A percentile compares a stretch with the other conserved stretches of the same genome.
Conservation (phyloP, 2,797 vertebrate genomes). For the Silurus lanzhouensis region DNA sequence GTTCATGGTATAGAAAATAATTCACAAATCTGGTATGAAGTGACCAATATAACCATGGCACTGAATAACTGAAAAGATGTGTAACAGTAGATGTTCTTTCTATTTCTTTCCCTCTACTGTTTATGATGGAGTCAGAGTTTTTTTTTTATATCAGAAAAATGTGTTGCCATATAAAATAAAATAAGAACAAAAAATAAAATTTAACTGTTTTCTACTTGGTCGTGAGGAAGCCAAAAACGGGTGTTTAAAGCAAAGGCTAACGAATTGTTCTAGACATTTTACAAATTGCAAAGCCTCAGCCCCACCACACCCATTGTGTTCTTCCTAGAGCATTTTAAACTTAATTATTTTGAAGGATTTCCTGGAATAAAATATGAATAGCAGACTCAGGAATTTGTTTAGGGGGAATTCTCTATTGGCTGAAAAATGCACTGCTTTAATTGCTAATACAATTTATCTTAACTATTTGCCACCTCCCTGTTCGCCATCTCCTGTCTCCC, state of each 20-base stretch:
- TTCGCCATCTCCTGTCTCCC: conserved; percentile 39
- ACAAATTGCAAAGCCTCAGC: conserved; percentile 13
- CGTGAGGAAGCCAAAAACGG: background rate
- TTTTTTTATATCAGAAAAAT: background rate
- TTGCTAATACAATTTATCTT: conserved; percentile 52
- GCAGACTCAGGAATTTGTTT: conserved; percentile 21
- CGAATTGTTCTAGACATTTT: conserved; percentile 27
- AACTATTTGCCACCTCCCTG: conserved; percentile 35
- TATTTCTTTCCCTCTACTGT: background rate
- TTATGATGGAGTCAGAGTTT: background rate
- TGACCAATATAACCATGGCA: background rate
- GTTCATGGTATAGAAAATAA: background rate
- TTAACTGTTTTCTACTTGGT: background rate
- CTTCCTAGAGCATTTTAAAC: conserved; percentile 27
- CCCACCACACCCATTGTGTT: conserved; percentile 1
- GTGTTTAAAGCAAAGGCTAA: background rate
- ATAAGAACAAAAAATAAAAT: too few relatives aligned
- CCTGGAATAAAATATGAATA: conserved; percentile 24
- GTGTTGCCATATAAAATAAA: background rate
- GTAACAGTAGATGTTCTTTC: conserved; percentile 2
- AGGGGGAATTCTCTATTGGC: background rate
- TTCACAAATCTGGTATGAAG: background rate
- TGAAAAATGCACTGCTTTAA: conserved; percentile 31
- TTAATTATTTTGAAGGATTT: conserved; percentile 41
- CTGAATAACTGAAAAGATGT: background rate